Base-by-base conservation (phyloP, 2,888 invertebrate genomes). In the Drosophila melanosoma region DNA sequence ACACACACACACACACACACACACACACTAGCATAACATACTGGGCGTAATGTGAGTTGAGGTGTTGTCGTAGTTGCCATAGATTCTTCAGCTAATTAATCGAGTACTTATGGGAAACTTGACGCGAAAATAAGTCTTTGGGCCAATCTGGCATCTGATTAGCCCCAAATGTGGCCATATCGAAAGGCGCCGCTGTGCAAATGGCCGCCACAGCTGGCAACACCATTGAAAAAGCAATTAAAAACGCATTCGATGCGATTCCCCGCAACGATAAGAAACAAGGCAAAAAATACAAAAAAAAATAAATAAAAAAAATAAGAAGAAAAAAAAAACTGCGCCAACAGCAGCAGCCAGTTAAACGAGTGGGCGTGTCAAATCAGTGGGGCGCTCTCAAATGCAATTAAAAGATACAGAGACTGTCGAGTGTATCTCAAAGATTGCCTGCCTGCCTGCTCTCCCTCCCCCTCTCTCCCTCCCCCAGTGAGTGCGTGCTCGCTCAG, bases 281-380 rank as follows among this genome's bases (percentile, higher is more conserved):
- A 59, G 57, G 63, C 75, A 74, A 66, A 35, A n/a, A n/a, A n/a
- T n/a, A n/a, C n/a, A n/a, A n/a, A n/a, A n/a, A n/a, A n/a, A n/a
- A n/a, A n/a, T n/a, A n/a, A 54, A 48, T 11, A 33, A 52, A 35
- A 35, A 33, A 33, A 29, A 35, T 15, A 23, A 23, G 3, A 11
- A 29, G 20, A 45, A 5, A 29, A 5, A 59, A 3, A 32, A 33
- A n/a, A 66, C 72, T 36, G 33, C 49, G 38, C 40, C 66, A 65
- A 40, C 64, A 29, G 58, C 66, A 52, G 40, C 73, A 70, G 61
- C 63, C 69, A 74, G 73, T 72, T 80, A 87, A 88, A 66, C 81
- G 89, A 90, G 82, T 81, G 82, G 87, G 87, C 89, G 87, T 90
- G 87, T 74, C 87, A 68, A 82, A 90, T 87, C 89, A 72, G 78